phyloP scores from a whole-genome alignment of 2,797 vertebrate genomes.

The Pangasius krempfi region DNA sequence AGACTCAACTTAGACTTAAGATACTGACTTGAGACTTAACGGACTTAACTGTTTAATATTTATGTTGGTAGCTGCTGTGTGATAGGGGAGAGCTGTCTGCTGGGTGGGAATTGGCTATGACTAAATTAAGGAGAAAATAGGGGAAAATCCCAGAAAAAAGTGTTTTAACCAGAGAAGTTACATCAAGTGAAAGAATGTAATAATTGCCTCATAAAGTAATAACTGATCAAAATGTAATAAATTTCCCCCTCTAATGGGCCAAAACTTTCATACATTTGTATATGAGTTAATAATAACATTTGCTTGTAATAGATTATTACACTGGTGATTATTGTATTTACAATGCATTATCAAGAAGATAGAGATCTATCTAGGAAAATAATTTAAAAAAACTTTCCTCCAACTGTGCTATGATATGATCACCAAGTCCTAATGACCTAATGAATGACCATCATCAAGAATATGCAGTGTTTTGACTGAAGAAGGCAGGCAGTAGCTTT shows the following conservation, averaged over 20 bases:
- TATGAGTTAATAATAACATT: neutral
- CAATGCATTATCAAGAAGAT: neutral
- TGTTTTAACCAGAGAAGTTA: neutral
- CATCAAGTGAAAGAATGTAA: neutral
- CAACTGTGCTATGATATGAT: neutral
- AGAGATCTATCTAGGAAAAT: neutral
- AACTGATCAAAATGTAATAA: neutral
- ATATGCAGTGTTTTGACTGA: slow-evolving; percentile 20
- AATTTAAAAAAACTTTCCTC: neutral
- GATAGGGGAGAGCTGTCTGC: neutral
- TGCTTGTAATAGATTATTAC: neutral
- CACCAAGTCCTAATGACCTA: neutral
- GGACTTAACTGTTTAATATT: neutral
- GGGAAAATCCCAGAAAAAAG: neutral
- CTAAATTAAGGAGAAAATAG: neutral
- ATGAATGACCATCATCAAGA: neutral
- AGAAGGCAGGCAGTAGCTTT: slow-evolving; percentile 10
- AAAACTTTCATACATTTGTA: neutral
- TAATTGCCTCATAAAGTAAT: neutral
- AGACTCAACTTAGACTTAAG: neutral
- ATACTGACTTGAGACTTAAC: neutral
- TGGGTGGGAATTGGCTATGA: neutral
- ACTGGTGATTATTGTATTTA: neutral
- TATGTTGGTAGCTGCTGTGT: neutral
- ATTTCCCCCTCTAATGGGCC: neutral